Percentiles rank a stretch among this genome's conserved stretches.
phyloP scores from a whole-genome alignment of 2,113 vertebrate species.

The Pollimyrus isidori region DNA sequence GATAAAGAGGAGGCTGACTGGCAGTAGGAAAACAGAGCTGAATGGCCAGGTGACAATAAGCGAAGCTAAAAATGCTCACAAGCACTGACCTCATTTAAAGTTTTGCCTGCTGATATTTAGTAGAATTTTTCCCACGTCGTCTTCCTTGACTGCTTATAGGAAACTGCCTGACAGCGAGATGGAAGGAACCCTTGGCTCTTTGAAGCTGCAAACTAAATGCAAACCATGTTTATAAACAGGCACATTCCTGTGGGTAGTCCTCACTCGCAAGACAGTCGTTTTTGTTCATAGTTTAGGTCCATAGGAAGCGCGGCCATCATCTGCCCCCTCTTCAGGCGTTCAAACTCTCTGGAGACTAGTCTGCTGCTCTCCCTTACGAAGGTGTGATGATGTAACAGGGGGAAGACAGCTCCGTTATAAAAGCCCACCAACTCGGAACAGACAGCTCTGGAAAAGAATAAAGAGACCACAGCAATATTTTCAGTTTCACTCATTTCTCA shows the following conservation, averaged over 20 bases:
- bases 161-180: conserved; percentile 33
- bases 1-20: neutral
- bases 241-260: conserved; percentile 39
- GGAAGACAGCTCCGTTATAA: neutral
- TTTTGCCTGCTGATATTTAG: no score
- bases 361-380: neutral
- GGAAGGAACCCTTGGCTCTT: conserved; percentile 45
- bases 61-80: neutral
- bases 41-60: neutral
- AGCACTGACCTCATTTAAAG: neutral
- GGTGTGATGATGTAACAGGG: neutral
- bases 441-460: neutral
- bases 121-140: neutral
- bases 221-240: conserved; percentile 48
- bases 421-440: neutral
- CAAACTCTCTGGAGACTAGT: neutral
- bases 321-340: neutral
- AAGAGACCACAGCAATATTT: no score
- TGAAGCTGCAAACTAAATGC: conserved; percentile 37
- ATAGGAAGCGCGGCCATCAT: conserved; percentile 10
- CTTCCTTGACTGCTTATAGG: neutral
- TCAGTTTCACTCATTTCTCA: no score
- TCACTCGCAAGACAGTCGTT: conserved; percentile 33
- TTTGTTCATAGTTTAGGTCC: conserved; percentile 23
- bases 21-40: neutral